phyloP scores from a whole-genome alignment of 1,140 invertebrate species.

The Cyclargus thomasi region DNA sequence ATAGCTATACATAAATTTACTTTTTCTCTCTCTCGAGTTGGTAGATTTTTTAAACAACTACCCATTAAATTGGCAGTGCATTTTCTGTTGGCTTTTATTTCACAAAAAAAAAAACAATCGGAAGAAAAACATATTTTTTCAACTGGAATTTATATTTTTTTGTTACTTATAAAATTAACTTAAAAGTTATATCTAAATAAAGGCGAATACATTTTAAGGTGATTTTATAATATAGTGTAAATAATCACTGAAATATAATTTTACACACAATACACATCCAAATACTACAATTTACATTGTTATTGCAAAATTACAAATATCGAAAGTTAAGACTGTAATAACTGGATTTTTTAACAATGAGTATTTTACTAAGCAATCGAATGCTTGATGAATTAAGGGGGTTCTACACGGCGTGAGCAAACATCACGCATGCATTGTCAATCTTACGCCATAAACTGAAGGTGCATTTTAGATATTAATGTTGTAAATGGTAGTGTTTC shows the following conservation, averaged over 20 bases:
- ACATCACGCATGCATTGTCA: too few relatives aligned
- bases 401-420: too few relatives aligned
- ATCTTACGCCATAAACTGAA: too few relatives aligned
- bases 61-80: neutral
- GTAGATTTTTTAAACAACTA: neutral
- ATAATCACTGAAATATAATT: conserved; percentile 1
- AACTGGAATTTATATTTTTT: neutral
- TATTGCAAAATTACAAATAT: neutral
- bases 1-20: neutral
- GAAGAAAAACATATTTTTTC: neutral
- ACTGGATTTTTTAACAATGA: neutral
- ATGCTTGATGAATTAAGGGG: too few relatives aligned
- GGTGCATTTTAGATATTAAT: too few relatives aligned
- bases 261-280: neutral
- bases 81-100: neutral
- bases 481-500: too few relatives aligned
- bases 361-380: too few relatives aligned
- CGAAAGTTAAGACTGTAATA: neutral
- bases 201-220: neutral
- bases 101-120: neutral
- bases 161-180: neutral
- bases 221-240: neutral
- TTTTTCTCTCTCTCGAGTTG: neutral
- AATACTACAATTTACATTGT: neutral
- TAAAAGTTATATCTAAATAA: neutral